Conservation (phyloP, 2,888 invertebrate genomes). For the Ichneumon xanthorius region DNA sequence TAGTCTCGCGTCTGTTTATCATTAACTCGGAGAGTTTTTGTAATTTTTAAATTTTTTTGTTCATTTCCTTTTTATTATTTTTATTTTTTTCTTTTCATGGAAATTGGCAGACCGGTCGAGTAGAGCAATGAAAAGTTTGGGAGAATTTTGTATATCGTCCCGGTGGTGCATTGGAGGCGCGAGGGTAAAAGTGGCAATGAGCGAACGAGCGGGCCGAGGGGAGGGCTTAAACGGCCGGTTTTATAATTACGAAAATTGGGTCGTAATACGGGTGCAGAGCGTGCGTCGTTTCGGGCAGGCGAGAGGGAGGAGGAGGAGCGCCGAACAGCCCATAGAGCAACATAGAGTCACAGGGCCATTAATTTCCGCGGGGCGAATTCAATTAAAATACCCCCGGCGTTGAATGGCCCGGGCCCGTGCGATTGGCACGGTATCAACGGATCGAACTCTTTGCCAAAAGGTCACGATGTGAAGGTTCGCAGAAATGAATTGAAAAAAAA, state of each 20-base stretch:
- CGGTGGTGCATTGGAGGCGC: neutral
- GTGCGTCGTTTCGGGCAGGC: constrained; percentile 56
- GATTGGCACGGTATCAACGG: constrained; percentile 65
- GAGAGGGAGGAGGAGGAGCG: neutral
- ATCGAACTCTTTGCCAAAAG: constrained; percentile 44
- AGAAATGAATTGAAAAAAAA: neutral
- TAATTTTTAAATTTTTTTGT: neutral
- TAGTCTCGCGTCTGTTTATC: neutral
- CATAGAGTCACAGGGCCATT: constrained; percentile 54
- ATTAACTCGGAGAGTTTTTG: neutral
- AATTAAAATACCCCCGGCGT: constrained; percentile 69
- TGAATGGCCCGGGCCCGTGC: constrained; percentile 23
- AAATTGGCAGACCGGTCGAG: neutral
- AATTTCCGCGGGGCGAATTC: constrained; percentile 70
- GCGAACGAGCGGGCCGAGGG: constrained; percentile 4
- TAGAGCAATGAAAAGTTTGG: constrained; percentile 17
- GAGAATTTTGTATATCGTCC: neutral
- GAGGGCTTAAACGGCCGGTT: constrained; percentile 67
- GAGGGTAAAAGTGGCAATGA: constrained; percentile 29
- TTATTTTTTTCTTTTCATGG: neutral
- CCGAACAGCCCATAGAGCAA: neutral
- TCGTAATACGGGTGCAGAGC: constrained; percentile 50
- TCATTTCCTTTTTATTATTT: neutral
- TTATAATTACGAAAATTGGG: constrained; percentile 73
- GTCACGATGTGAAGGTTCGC: constrained; percentile 30